phyloP scores from a whole-genome alignment of 1,140 invertebrate genomes.

The Drosophila elegans region DNA sequence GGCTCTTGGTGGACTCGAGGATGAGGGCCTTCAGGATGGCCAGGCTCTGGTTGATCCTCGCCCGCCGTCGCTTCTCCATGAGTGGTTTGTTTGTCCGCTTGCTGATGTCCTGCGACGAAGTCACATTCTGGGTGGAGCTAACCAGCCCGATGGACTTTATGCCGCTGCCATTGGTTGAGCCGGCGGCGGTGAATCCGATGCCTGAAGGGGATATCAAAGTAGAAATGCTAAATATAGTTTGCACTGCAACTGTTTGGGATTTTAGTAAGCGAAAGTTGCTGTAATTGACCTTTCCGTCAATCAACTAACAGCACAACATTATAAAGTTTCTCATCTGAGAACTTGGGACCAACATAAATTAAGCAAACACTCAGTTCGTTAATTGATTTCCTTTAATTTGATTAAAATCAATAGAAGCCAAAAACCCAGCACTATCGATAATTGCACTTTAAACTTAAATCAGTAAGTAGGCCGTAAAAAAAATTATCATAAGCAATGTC shows the following conservation, averaged over 20 bases:
- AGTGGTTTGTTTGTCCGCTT: conserved; percentile 93
- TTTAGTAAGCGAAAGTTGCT: neutral
- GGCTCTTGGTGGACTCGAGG: conserved; percentile 87
- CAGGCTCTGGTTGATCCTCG: conserved; percentile 95
- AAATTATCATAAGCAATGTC: too few species aligned
- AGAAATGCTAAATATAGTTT: conserved; percentile 5
- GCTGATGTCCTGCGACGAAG: conserved; percentile 82
- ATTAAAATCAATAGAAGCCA: too few species aligned
- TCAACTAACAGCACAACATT: too few species aligned
- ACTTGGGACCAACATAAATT: too few species aligned
- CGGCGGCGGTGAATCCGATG: conserved; percentile 75
- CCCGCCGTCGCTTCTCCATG: conserved; percentile 95
- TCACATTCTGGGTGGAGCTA: conserved; percentile 83
- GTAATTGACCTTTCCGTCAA: too few species aligned
- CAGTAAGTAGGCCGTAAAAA: too few species aligned
- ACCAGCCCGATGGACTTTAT: conserved; percentile 81
- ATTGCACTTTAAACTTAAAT: too few species aligned
- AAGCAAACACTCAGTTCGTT: too few species aligned
- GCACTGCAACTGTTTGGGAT: neutral
- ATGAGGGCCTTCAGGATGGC: conserved; percentile 94
- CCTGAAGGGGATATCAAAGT: conserved; percentile 25
- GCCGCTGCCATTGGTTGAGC: conserved; percentile 74
- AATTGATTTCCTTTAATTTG: too few species aligned
- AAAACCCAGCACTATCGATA: too few species aligned
- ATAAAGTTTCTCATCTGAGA: neutral